Percentiles rank a stretch among this genome's conserved stretches.
phyloP scores from a whole-genome alignment of 2,113 vertebrate genomes.

The human (Homo sapiens) region GRCh38 chr12:16590501-16591000 shows the following conservation, averaged over 20 bases:
- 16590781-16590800: background rate
- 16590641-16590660: background rate
- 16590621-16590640: background rate
- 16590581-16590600: background rate
- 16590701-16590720: background rate
- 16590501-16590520: background rate
- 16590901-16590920: background rate
- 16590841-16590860: background rate
- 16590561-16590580: background rate
- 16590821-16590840: background rate
- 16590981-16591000: background rate
- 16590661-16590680: too few relatives aligned
- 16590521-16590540: background rate
- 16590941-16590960: background rate
- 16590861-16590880: background rate
- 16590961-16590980: constrained; percentile 16
- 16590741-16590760: background rate
- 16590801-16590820: background rate
- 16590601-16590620: background rate
- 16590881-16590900: background rate
- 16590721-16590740: background rate
- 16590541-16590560: background rate
- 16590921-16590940: background rate
- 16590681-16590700: background rate
- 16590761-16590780: background rate